Evolutionary conservation across 2,797 vertebrate species (phyloP).

Genomic region (Diplodus sargus): DNA sequence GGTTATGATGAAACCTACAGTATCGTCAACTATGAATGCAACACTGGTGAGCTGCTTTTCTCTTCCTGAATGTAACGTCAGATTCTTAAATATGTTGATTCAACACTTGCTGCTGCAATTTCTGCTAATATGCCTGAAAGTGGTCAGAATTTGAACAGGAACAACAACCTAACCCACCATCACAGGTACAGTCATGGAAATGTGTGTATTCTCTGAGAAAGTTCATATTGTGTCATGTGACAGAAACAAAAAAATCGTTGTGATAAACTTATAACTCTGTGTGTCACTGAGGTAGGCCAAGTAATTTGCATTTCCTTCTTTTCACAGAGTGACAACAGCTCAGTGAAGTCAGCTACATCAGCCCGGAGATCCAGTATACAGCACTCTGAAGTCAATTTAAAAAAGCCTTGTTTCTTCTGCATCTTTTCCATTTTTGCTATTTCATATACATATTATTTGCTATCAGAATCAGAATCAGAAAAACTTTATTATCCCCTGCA

Average conservation of each 20-base stretch:
- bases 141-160: neutral
- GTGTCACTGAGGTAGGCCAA: neutral
- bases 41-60: neutral
- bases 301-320: too few relatives aligned
- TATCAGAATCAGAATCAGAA: too few relatives aligned
- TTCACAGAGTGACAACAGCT: too few relatives aligned
- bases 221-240: neutral
- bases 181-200: neutral
- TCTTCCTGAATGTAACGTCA: neutral
- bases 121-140: neutral
- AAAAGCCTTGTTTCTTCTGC: too few relatives aligned
- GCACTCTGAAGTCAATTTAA: too few relatives aligned
- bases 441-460: too few relatives aligned
- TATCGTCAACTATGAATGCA: neutral
- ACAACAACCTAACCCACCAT: neutral
- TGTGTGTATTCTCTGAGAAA: neutral
- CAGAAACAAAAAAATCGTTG: neutral
- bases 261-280: too few relatives aligned
- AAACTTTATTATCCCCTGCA: too few relatives aligned
- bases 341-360: too few relatives aligned
- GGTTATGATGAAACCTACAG: neutral
- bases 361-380: too few relatives aligned
- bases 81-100: neutral
- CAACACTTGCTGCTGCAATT: neutral
- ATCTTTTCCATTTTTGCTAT: too few relatives aligned